Evolutionary conservation across 2,888 invertebrate genomes (phyloP).

Genomic region (Vesta saturnalis): DNA sequence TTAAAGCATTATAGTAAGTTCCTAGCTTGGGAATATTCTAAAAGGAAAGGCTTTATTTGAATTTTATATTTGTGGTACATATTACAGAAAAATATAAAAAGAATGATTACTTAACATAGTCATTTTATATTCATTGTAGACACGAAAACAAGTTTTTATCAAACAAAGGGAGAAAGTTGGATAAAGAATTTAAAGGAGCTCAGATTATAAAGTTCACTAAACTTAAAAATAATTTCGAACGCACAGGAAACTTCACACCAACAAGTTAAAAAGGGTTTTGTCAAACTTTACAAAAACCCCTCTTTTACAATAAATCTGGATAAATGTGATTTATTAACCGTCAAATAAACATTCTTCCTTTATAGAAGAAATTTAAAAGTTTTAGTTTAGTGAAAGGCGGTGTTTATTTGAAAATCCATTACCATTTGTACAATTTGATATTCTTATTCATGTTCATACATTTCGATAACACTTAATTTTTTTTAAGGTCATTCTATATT

Average conservation of each 20-base stretch:
- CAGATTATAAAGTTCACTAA: constrained; percentile 8
- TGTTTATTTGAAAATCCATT: background rate
- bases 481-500: too few species aligned
- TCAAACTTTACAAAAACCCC: constrained; percentile 3
- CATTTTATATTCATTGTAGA: background rate
- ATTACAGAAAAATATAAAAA: background rate
- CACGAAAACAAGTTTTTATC: constrained; percentile 4
- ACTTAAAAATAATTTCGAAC: constrained; percentile 8
- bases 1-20: background rate
- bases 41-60: background rate
- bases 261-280: constrained; percentile 17
- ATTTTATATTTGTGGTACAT: background rate
- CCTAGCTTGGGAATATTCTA: background rate
- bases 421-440: background rate
- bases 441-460: too few species aligned
- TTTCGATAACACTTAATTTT: too few species aligned
- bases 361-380: constrained; percentile 1
- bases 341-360: constrained; percentile 6
- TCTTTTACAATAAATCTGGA: constrained; percentile 17
- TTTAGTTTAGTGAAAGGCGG: too few species aligned
- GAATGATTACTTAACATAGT: background rate
- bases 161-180: background rate
- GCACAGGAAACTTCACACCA: constrained; percentile 13
- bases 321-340: constrained; percentile 17
- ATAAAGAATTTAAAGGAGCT: background rate